Base-by-base conservation (phyloP, 1,140 invertebrate species). In the Ditylenchus dipsaci region DNA sequence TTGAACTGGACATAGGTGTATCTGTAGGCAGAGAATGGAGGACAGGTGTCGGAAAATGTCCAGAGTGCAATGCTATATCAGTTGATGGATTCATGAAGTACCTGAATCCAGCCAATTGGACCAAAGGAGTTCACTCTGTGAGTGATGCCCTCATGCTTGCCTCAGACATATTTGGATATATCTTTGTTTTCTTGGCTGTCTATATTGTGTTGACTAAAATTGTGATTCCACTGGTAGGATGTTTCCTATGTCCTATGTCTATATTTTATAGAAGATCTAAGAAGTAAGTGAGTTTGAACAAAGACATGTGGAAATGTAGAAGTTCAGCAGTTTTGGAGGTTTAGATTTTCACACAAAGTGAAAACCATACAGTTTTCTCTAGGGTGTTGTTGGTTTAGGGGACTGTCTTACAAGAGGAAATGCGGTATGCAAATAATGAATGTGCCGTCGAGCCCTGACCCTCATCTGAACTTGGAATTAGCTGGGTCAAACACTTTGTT, bases 61-160 rank as follows among this genome's bases (percentile, higher is more conserved):
- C 63, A 9, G 67, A 76, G 42, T 76, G 75, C 47, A 76, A 76
- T 43, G 56, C 65, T 42, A 72, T 75, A 1, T 43, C 66, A 13
- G 58, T 75, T 3, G 68, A 77, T 26, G 75, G 75, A 13, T 76
- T 76, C 53, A 65, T 77, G 59, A 75, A 78, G 27, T 76, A 74
- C 45, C 56, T 76, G 53, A 76, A 76, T 68, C 75, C 75, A 19
- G 70, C 67, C 9, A 70, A 75, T 27, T 76, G 75, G 75, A 49
- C 65, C 23, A 76, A 74, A 62, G 76, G 72, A 29, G 63, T 76
- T 23, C 45, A 63, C 38, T 79, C 75, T 13, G 63, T 77, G 9
- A 65, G 59, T 26, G 75, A 76, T 11, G 76, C 65, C 27, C 47
- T 79, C 13, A 75, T 78, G 47, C 33, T 76, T 15, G 62, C 72